Conservation (phyloP, 1,140 invertebrate genomes). For the Drosophila tani region DNA sequence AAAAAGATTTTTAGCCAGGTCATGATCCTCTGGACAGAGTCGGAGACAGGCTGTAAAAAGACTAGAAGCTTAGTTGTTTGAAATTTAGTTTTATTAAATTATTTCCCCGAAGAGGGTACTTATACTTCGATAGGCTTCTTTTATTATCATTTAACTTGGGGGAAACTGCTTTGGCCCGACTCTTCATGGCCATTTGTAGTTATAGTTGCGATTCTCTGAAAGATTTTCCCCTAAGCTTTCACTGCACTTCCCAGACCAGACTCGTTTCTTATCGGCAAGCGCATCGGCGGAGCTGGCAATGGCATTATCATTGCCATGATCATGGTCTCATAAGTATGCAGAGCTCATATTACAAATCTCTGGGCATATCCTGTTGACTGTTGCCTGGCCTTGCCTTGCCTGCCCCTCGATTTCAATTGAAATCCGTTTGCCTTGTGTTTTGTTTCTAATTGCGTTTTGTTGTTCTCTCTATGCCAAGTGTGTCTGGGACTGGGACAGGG, state of each 20-base stretch:
- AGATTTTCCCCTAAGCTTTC: conserved; percentile 49
- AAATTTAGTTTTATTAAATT: conserved; percentile 7
- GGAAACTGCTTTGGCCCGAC: not conserved
- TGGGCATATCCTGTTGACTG: conserved; percentile 62
- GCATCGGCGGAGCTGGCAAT: conserved; percentile 33
- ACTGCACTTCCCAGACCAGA: conserved; percentile 2
- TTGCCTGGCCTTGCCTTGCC: not conserved
- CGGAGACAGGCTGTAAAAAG: conserved; percentile 1
- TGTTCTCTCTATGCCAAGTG: conserved; percentile 55
- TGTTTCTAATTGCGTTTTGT: conserved; percentile 71
- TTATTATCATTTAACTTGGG: conserved; percentile 2
- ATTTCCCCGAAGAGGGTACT: conserved; percentile 5
- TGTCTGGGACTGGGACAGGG: conserved; percentile 5
- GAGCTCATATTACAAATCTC: conserved; percentile 71
- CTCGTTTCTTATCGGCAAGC: conserved; percentile 39
- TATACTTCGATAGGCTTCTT: conserved; percentile 4
- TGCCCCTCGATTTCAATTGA: conserved; percentile 59
- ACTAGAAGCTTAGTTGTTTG: not conserved
- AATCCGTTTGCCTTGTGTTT: conserved; percentile 45
- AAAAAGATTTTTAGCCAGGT: not conserved
- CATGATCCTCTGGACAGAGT: not conserved
- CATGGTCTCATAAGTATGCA: conserved; percentile 67
- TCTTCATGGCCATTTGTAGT: conserved; percentile 31
- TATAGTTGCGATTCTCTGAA: conserved; percentile 28
- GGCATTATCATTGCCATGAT: conserved; percentile 53